phyloP scores from a whole-genome alignment of 1,140 invertebrate species.

The Vanessa tameamea region DNA sequence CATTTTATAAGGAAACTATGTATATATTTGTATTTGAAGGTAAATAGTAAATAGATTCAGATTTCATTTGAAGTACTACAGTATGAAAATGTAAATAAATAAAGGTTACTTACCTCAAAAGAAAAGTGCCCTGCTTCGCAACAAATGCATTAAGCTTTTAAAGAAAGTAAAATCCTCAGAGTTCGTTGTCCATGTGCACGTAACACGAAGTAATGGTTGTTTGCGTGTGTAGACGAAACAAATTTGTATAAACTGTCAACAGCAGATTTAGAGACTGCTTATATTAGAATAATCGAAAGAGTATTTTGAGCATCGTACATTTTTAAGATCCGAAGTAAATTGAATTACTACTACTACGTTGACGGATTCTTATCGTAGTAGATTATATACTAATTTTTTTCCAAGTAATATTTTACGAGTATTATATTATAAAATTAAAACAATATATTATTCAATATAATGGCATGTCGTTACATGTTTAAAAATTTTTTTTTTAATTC shows the following conservation, averaged over 20 bases:
- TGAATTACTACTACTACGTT: no score
- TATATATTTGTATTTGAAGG: no score
- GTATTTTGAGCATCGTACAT: no score
- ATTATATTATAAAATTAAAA: neutral
- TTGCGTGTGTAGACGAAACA: conserved; percentile 16
- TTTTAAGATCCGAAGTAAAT: no score
- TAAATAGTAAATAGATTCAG: no score
- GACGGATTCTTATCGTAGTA: no score
- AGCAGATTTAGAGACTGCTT: neutral
- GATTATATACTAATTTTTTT: no score
- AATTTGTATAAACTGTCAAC: conserved; percentile 2
- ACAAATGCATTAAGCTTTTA: conserved; percentile 26
- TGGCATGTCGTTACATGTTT: neutral
- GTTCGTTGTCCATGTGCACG: conserved; percentile 55
- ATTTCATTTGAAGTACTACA: neutral
- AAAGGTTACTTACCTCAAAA: conserved; percentile 29
- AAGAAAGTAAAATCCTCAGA: conserved; percentile 56
- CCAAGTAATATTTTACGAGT: no score
- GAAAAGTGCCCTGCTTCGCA: conserved; percentile 26
- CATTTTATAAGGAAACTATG: no score
- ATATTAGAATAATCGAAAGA: neutral
- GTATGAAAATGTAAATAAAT: neutral
- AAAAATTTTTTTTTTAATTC: no score
- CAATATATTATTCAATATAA: neutral
- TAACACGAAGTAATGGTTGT: conserved; percentile 19